Evolutionary conservation across 2,797 vertebrate genomes (phyloP).

Genomic region (Bovichtus diacanthus): DNA sequence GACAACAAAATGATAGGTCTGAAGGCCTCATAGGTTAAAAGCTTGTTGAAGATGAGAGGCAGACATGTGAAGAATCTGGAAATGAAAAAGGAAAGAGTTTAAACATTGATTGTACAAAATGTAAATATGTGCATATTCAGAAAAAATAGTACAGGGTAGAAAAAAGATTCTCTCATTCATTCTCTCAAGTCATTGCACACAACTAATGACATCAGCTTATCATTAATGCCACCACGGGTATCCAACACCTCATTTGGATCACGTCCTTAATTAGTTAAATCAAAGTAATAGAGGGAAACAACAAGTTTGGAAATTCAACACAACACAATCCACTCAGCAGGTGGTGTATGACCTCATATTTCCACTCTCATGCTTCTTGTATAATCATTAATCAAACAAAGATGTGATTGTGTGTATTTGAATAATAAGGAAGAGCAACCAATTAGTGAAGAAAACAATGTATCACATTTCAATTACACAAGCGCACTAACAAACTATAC

Average conservation of each 20-base stretch:
- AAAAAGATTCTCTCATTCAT: too few relatives aligned
- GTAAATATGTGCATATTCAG: background rate
- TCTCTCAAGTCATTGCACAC: too few relatives aligned
- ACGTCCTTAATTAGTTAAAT: background rate
- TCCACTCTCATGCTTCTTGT: background rate
- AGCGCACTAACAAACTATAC: too few relatives aligned
- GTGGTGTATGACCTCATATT: constrained; percentile 40
- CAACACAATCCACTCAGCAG: background rate
- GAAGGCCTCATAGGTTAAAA: background rate
- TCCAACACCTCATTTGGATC: constrained; percentile 1
- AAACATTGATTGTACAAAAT: background rate
- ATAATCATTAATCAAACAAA: constrained; percentile 50
- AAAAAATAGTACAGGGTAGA: background rate
- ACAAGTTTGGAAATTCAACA: background rate
- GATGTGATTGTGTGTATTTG: constrained; percentile 30
- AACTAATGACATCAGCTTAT: constrained; percentile 14
- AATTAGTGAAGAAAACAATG: constrained; percentile 4
- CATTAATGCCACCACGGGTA: background rate
- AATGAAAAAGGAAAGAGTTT: background rate
- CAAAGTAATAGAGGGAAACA: background rate
- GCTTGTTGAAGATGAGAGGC: background rate
- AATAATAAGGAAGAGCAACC: constrained; percentile 17
- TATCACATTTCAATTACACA: too few relatives aligned
- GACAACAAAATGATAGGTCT: background rate
- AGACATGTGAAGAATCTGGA: background rate